Evolutionary conservation across 2,888 invertebrate species (phyloP).

Genomic region (Ferdinandea cuprea): DNA sequence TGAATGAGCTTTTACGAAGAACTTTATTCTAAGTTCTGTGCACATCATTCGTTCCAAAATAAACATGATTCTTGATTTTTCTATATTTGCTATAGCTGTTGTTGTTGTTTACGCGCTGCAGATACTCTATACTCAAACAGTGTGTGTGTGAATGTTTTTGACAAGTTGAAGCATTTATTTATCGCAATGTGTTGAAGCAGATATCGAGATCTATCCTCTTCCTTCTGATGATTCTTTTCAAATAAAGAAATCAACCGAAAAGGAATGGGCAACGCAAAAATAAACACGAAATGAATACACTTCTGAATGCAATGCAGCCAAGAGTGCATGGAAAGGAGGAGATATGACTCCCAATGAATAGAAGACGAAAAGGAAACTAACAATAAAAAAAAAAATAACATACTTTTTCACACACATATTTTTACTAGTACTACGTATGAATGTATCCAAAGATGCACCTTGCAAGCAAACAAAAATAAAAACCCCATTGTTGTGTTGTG

Average conservation of each 20-base stretch:
- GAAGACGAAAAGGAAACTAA: slow-evolving; percentile 29
- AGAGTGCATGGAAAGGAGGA: slow-evolving; percentile 59
- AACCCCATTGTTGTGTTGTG: slow-evolving; percentile 51
- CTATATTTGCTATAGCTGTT: no score
- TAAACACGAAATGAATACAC: slow-evolving; percentile 28
- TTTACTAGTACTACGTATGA: not conserved
- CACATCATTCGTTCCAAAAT: slow-evolving; percentile 69
- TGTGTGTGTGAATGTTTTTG: slow-evolving; percentile 24
- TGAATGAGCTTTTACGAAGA: slow-evolving; percentile 48
- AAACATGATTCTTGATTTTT: slow-evolving; percentile 56
- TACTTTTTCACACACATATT: slow-evolving; percentile 34
- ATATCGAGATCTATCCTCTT: slow-evolving; percentile 41
- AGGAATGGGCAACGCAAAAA: slow-evolving; percentile 8
- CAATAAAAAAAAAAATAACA: slow-evolving; percentile 10
- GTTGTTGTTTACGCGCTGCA: slow-evolving; percentile 46
- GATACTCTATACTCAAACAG: slow-evolving; percentile 17
- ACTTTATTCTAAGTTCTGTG: slow-evolving; percentile 49
- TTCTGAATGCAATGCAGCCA: slow-evolving; percentile 64
- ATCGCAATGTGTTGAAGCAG: slow-evolving; percentile 58
- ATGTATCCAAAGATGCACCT: slow-evolving; percentile 30
- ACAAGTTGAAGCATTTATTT: slow-evolving; percentile 62
- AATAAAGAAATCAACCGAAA: slow-evolving; percentile 62
- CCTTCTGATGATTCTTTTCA: slow-evolving; percentile 54
- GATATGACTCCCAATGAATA: slow-evolving; percentile 55
- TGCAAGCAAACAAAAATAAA: no score